Percentiles rank a stretch among this genome's conserved stretches.
These are phyloP conservation scores for Mycogona germanica DNA, from an alignment of 2,888 invertebrate genomes.

Conservation along the genomic window DNA sequence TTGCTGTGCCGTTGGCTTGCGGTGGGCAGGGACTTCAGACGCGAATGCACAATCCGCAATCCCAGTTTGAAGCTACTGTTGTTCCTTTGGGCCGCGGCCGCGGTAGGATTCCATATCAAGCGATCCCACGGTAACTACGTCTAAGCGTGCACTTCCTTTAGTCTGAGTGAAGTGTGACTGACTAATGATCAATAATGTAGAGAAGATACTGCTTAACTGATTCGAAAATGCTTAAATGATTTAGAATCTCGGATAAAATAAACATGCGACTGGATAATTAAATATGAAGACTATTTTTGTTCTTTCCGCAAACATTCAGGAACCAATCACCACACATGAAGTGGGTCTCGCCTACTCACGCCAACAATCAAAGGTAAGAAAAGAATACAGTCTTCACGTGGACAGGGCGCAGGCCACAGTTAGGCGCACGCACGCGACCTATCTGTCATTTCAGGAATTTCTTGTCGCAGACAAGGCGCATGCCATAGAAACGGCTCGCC, in stretches of 20 bases:
- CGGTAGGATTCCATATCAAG: neutral
- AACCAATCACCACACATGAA: constrained; percentile 15
- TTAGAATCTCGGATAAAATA: no score
- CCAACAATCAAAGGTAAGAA: constrained; percentile 16
- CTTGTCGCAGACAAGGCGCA: neutral
- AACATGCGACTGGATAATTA: neutral
- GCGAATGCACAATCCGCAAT: constrained; percentile 8
- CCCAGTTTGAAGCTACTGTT: constrained; percentile 5
- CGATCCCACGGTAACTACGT: neutral
- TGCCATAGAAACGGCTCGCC: neutral
- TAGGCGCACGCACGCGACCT: neutral
- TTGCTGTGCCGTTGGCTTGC: constrained; percentile 7
- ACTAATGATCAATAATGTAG: no score
- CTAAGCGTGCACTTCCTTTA: neutral
- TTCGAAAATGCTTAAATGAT: no score
- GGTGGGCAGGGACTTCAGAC: constrained; percentile 11
- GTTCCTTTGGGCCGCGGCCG: constrained; percentile 12
- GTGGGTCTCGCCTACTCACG: constrained; percentile 13
- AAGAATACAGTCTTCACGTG: neutral
- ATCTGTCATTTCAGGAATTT: neutral
- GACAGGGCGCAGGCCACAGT: neutral
- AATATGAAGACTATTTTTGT: neutral
- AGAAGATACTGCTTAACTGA: no score
- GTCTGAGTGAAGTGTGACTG: no score
- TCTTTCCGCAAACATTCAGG: neutral